Evolutionary conservation across 2,797 vertebrate species (phyloP).

Genomic region (Coregonus suidteri): DNA sequence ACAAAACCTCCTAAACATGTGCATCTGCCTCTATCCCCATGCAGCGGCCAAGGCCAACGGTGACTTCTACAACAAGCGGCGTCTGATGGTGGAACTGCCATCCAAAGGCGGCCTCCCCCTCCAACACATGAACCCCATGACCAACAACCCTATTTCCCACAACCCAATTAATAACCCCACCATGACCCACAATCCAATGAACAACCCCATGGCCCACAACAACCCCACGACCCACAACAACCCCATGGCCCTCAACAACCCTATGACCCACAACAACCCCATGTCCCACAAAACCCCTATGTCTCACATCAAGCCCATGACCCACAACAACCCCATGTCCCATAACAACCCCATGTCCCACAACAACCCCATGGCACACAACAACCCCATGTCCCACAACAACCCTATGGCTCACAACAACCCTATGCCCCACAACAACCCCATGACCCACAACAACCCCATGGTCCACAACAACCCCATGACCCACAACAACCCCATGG

Average conservation of each 20-base stretch:
- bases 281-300: conserved; percentile 66
- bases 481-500: conserved; percentile 40
- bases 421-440: conserved; percentile 39
- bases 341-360: conserved; percentile 36
- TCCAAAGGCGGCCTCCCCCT: conserved; percentile 90
- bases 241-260: conserved; percentile 24
- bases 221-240: conserved; percentile 39
- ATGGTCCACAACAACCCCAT: conserved; percentile 50
- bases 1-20: background rate
- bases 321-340: conserved; percentile 68
- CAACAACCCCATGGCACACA: background rate
- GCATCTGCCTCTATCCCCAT: conserved; percentile 31
- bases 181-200: conserved; percentile 50
- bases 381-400: conserved; percentile 50
- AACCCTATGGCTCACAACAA: conserved; percentile 64
- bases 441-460: background rate
- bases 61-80: conserved; percentile 90
- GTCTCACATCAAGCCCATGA: conserved; percentile 75
- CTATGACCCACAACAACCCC: conserved; percentile 64
- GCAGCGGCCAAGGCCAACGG: conserved; percentile 93
- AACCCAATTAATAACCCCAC: conserved; percentile 27
- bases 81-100: conserved; percentile 90
- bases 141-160: conserved; percentile 30
- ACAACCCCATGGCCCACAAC: conserved; percentile 38
- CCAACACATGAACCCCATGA: conserved; percentile 83